Conservation (phyloP, 2,797 vertebrate species). For the Kryptopterus vitreolus region DNA sequence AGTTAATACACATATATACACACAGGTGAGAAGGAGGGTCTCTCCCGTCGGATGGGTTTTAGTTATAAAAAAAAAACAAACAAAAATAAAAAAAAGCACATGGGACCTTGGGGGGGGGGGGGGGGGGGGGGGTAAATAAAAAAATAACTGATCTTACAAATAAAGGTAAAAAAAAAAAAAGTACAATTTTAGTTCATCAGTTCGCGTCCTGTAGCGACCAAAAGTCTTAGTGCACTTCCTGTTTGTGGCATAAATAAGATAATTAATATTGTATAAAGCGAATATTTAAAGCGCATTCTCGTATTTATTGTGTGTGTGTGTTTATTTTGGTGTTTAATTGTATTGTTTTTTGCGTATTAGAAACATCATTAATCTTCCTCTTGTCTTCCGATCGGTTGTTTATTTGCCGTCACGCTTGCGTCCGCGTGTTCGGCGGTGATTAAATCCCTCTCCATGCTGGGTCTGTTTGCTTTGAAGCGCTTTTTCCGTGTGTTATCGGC, state of each 20-base stretch:
- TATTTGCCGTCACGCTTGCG: constrained; percentile 29
- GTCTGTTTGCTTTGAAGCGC: constrained; percentile 48
- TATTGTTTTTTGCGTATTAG: constrained; percentile 20
- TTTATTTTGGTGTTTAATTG: not conserved
- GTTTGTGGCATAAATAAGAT: not conserved
- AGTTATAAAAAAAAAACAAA: constrained; percentile 16
- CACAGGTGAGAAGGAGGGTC: constrained; percentile 61
- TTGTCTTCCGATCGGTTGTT: constrained; percentile 37
- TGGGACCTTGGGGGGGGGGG: not conserved
- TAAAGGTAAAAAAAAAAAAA: no score
- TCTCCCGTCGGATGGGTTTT: constrained; percentile 20
- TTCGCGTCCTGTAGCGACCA: constrained; percentile 4
- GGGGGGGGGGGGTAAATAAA: no score
- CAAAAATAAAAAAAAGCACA: constrained; percentile 11
- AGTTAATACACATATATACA: constrained; percentile 80
- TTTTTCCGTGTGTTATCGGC: constrained; percentile 28
- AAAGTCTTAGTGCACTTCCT: constrained; percentile 8
- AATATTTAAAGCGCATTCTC: not conserved
- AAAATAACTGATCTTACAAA: not conserved
- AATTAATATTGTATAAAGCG: not conserved
- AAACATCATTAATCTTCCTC: constrained; percentile 34
- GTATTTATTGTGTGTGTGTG: not conserved
- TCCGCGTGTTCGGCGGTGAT: constrained; percentile 49
- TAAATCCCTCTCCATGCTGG: constrained; percentile 51
- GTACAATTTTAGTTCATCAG: not conserved